Evolutionary conservation across 2,888 invertebrate species (phyloP), one percentile per base, ranked within the genome.

Genomic region (Ferrisia virgata): DNA sequence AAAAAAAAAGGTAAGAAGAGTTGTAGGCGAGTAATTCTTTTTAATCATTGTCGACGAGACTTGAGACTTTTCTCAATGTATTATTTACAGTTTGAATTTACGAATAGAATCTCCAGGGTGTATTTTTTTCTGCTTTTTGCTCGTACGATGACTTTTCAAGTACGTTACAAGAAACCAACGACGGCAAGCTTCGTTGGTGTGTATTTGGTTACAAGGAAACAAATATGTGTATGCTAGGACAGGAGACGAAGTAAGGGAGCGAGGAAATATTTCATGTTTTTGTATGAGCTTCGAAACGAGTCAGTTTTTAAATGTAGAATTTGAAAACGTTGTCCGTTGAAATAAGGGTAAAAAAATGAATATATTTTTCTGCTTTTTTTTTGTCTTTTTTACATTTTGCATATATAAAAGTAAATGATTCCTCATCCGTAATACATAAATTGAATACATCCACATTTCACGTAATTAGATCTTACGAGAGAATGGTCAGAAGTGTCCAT

Each of bases 21-120:
- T 76, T 11, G 36, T 76, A 76, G 15, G 28, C 64, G 64, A 64
- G 72, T 76, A 76, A 76, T 76, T 76, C 22, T 76, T 76, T 64
- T 64, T 64, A 64, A 76, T 76, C 72, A 76, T 76, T 31, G 72
- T 76, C 8, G 36, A 64, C 64, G 72, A 28, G 28, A 69, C 69
- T 31, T 15, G 69, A 76, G 72, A 36, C 36, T 76, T 76, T 76
- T 76, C 36, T 76, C 13, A 11, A 18, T 76, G 72, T 36, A 76
- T 76, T 76, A 76, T 76, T 76, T 36, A 76, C 33, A 36, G 28
- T 76, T 76, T 25, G 64, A 28, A 64, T 64, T 64, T 64, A 31
- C 64, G 64, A 28, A 31, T 15, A 28, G 64, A 64, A 28, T 64
- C 64, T 25, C 15, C 64, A 13, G 28, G 64, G 25, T 64, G 64